Base-by-base conservation (phyloP, 1,140 invertebrate species). In the Bombus pyrosoma region DNA sequence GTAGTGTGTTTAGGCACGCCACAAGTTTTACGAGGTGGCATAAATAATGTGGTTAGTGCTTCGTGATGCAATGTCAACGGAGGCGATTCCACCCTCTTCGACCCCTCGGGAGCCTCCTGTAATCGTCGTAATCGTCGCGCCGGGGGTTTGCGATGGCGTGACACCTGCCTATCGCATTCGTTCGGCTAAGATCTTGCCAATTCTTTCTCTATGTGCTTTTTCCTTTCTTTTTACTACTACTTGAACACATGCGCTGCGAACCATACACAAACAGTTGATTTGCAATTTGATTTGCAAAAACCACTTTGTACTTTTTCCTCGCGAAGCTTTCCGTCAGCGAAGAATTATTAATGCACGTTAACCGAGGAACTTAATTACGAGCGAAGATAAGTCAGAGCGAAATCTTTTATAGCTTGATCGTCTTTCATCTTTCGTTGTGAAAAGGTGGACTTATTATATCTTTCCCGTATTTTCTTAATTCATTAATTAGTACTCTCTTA, bases 21-120 rank as follows among this genome's bases (percentile, higher is more conserved):
- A 94, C 93, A 94, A 94, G 94, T 94, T 94, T 94, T 94, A 94
- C 93, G 94, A 93, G 91, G 90, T 90, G 89, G 86, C 93, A 94
- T 94, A 94, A 94, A 94, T 94, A 94, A 94, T 90, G 91, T 90
- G 91, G 93, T 94, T 94, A 93, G 92, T 92, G 89, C 90, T 94
- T 93, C 93, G 93, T 94, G 93, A 94, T 94, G 92, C 92, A 91
- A 89, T 94, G 93, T 94, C 93, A 94, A 94, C 92, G 90, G 86
- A 90, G 90, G 83, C 83, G 80, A 85, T 87, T 89, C 88, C 89
- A 86, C 90, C 75, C 73, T 79, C 78, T 64, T 87, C 81, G 66
- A 47, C 71, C 69, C 81, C 43, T 25, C 75, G 37, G 77, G 83
- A 85, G 57, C 66, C 89, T 28, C 78, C 83, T 68, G 81, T 87